Evolutionary conservation across 2,797 vertebrate genomes (phyloP).

Genomic region (Odontamblyopus rebecca): DNA sequence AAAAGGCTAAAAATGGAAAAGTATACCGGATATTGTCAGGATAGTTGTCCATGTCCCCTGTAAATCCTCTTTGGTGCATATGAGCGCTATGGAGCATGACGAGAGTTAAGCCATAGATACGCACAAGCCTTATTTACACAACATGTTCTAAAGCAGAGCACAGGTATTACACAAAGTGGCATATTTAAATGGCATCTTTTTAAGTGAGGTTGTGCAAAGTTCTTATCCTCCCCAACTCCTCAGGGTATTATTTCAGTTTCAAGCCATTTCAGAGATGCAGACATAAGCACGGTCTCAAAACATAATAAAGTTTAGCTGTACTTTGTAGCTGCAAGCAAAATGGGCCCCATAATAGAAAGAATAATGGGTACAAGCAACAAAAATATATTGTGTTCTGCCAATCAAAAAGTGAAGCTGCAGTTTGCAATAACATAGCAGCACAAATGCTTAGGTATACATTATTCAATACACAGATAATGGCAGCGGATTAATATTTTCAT

Average conservation of each 20-base stretch:
- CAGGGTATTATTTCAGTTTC: not conserved
- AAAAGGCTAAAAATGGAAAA: not conserved
- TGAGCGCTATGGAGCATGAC: not conserved
- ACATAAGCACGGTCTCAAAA: not conserved
- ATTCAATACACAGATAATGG: not conserved
- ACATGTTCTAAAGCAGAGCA: not conserved
- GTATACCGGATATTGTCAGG: slow-evolving; percentile 2
- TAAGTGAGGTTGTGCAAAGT: slow-evolving; percentile 4
- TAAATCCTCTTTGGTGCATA: not conserved
- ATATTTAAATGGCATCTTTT: not conserved
- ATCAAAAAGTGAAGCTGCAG: not conserved
- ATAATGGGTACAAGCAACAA: not conserved
- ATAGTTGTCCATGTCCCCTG: slow-evolving; percentile 8
- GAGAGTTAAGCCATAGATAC: not conserved
- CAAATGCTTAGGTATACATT: not conserved
- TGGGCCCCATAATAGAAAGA: slow-evolving; percentile 1
- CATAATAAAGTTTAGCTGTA: not conserved
- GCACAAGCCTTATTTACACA: not conserved
- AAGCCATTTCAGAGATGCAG: slow-evolving; percentile 8
- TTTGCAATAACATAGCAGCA: not conserved
- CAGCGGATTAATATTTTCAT: not conserved
- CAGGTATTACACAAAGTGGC: slow-evolving; percentile 5
- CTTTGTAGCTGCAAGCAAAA: slow-evolving; percentile 10
- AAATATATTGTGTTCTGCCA: not conserved
- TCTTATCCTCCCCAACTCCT: slow-evolving; percentile 1